Evolutionary conservation across 2,888 invertebrate genomes (phyloP).

Genomic region (Drosophila percnosoma): DNA sequence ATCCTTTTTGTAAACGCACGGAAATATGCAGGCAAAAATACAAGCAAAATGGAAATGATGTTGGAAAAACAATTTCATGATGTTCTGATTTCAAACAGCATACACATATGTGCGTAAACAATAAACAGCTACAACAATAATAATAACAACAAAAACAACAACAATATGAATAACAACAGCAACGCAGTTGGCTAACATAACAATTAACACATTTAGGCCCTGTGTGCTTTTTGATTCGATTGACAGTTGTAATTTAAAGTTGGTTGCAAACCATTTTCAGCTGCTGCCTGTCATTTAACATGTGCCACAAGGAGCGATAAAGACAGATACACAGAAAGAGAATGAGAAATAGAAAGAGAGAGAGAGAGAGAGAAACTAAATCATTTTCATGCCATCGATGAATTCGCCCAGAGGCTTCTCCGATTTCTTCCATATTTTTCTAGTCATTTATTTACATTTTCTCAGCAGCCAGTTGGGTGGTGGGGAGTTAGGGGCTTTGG

Average conservation of each 20-base stretch:
- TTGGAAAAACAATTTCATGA: conserved; percentile 80
- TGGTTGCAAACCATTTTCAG: conserved; percentile 61
- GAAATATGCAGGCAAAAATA: conserved; percentile 69
- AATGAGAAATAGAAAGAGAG: not conserved
- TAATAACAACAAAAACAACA: conserved; percentile 5
- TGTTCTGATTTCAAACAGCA: conserved; percentile 76
- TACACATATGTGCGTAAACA: conserved; percentile 75
- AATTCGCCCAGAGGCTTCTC: conserved; percentile 45
- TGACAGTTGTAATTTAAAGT: conserved; percentile 72
- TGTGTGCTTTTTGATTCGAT: conserved; percentile 56
- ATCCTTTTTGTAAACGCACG: conserved; percentile 82
- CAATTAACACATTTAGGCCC: conserved; percentile 27
- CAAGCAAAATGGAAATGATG: conserved; percentile 59
- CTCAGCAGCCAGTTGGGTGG: not conserved
- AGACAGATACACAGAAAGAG: not conserved
- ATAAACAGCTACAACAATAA: conserved; percentile 8
- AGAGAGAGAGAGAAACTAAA: conserved; percentile 7
- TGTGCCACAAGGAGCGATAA: not conserved
- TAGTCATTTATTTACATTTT: conserved; percentile 78
- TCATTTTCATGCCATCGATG: conserved; percentile 50
- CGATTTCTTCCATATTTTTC: conserved; percentile 67
- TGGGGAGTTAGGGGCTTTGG: not conserved
- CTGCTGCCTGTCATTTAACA: conserved; percentile 23
- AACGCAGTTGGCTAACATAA: conserved; percentile 6
- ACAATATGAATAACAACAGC: not conserved